phyloP scores from a whole-genome alignment of 2,888 invertebrate genomes.

The Lycaena phlaeas region DNA sequence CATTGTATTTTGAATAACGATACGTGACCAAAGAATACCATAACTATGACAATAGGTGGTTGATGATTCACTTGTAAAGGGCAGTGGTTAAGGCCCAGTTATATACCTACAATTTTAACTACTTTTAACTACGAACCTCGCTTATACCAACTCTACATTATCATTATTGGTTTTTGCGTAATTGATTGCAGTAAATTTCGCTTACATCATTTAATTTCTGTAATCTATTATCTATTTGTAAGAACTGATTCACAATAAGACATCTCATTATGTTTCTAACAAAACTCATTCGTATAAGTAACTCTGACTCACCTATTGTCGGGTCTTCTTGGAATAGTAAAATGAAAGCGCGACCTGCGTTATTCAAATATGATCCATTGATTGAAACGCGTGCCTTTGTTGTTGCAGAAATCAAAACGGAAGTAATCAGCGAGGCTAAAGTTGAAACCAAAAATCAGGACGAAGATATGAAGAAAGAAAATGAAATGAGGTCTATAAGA shows the following conservation, averaged over 20 bases:
- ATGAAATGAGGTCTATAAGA: conserved; percentile 40
- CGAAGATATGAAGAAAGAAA: conserved; percentile 45
- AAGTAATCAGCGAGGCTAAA: conserved; percentile 61
- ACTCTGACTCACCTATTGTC: conserved; percentile 69
- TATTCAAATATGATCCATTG: conserved; percentile 60
- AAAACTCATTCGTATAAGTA: conserved; percentile 41
- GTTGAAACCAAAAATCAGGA: conserved; percentile 37
- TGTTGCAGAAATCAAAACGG: conserved; percentile 71
- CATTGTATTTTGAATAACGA: no score
- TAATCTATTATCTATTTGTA: conserved; percentile 54
- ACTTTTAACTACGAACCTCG: conserved; percentile 1
- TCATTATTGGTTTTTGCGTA: conserved; percentile 14
- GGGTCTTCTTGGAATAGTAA: conserved; percentile 64
- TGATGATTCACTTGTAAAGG: conserved; percentile 38
- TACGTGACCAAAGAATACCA: conserved; percentile 21
- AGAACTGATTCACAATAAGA: conserved; percentile 33
- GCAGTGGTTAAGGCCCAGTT: conserved; percentile 21
- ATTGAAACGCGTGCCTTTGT: conserved; percentile 54
- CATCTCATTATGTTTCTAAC: conserved; percentile 53
- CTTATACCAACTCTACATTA: conserved; percentile 6
- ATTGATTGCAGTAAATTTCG: conserved; percentile 16
- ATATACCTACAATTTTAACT: neutral
- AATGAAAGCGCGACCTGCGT: conserved; percentile 52
- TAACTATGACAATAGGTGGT: conserved; percentile 41
- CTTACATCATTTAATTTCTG: conserved; percentile 25